phyloP scores from a whole-genome alignment of 2,888 invertebrate species.

The Automeris io region DNA sequence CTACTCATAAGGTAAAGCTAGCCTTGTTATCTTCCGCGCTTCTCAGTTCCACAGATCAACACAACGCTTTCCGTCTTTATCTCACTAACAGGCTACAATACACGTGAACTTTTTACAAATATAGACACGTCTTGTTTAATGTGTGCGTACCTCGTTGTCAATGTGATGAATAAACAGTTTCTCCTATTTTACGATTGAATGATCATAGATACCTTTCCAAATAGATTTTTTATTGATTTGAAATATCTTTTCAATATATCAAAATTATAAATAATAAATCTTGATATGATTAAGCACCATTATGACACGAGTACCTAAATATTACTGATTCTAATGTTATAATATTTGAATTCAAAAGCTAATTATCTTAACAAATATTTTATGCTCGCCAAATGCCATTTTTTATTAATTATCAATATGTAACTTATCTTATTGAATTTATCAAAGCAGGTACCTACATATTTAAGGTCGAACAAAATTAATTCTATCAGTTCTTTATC shows the following conservation, averaged over 20 bases:
- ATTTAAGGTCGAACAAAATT: no score
- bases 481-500: no score
- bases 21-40: conserved; percentile 61
- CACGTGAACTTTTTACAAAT: conserved; percentile 34
- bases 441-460: no score
- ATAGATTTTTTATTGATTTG: conserved; percentile 65
- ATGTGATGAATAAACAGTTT: conserved; percentile 74
- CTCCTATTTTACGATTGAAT: conserved; percentile 72
- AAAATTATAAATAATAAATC: conserved; percentile 17
- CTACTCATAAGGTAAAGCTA: conserved; percentile 70
- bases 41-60: conserved; percentile 50
- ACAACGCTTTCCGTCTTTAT: conserved; percentile 46
- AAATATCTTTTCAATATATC: conserved; percentile 46
- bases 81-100: conserved; percentile 63
- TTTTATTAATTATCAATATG: no score
- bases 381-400: no score
- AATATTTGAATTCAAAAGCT: no score
- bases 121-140: conserved; percentile 24
- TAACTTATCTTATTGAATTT: no score
- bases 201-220: conserved; percentile 68
- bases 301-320: no score
- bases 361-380: no score
- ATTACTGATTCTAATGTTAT: no score
- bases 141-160: conserved; percentile 46
- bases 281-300: conserved; percentile 18